Percentiles rank a stretch among this genome's conserved stretches.
These are phyloP conservation scores for Hemitrygon akajei DNA, from an alignment of 2,797 vertebrate species.

Conservation along the genomic window DNA sequence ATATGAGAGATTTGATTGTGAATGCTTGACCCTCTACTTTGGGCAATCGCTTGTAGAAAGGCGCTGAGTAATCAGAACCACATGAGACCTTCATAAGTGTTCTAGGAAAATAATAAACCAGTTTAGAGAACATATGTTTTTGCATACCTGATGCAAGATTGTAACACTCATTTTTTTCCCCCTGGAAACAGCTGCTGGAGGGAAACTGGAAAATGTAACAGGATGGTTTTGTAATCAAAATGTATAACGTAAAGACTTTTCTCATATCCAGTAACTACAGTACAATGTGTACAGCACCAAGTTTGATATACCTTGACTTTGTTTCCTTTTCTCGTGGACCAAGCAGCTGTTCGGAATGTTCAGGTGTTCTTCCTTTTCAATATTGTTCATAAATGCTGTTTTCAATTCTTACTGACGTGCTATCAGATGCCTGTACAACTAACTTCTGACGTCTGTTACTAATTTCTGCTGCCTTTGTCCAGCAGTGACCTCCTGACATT, in stretches of 20 bases:
- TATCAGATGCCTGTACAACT: background rate
- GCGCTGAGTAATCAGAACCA: slow-evolving; percentile 33
- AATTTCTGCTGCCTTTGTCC: background rate
- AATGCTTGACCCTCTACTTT: background rate
- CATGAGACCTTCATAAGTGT: slow-evolving; percentile 4
- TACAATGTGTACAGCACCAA: background rate
- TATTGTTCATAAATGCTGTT: background rate
- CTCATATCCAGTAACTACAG: background rate
- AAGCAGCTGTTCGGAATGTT: background rate
- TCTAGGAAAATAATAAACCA: slow-evolving; percentile 27
- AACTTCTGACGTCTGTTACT: background rate
- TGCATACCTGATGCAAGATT: background rate
- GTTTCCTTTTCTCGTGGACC: background rate
- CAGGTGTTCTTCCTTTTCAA: background rate
- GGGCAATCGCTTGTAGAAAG: slow-evolving; percentile 4
- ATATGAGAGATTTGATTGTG: slow-evolving; percentile 18
- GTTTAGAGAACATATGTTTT: slow-evolving; percentile 9
- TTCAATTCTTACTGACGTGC: background rate
- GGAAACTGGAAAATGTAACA: slow-evolving; percentile 32
- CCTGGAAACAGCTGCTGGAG: background rate
- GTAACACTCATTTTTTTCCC: background rate
- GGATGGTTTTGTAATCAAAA: slow-evolving; percentile 20
- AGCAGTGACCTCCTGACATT: background rate
- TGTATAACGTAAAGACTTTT: background rate
- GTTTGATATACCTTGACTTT: background rate